Evolutionary conservation across 2,797 vertebrate genomes (phyloP).

Genomic region (Bradypus variegatus): DNA sequence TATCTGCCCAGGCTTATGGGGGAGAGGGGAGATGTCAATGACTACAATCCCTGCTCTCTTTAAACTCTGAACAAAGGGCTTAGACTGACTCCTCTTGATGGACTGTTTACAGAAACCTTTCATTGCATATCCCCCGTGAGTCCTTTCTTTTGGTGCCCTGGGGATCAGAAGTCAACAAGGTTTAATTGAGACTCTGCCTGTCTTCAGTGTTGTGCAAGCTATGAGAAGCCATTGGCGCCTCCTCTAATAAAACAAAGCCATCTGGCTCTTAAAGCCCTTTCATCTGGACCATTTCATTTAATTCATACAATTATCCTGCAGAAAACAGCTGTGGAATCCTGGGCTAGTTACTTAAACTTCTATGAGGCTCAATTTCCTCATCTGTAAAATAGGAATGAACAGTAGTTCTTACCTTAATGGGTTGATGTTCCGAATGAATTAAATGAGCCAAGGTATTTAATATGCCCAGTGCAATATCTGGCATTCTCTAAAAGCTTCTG

Average conservation of each 20-base stretch:
- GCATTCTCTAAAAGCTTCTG: background rate
- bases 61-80: background rate
- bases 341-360: background rate
- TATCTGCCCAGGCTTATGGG: background rate
- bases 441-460: background rate
- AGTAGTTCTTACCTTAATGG: background rate
- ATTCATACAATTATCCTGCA: background rate
- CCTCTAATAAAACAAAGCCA: background rate
- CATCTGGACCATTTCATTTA: background rate
- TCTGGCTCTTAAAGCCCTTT: background rate
- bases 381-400: background rate
- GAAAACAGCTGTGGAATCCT: background rate
- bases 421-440: background rate
- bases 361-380: background rate
- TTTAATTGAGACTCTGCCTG: background rate
- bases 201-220: background rate
- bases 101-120: background rate
- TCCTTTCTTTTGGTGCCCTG: background rate
- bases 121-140: accelerated
- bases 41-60: background rate
- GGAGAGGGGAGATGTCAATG: too few relatives aligned
- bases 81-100: background rate
- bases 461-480: background rate
- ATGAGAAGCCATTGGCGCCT: background rate
- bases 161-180: too few relatives aligned